Evolutionary conservation across 2,113 vertebrate species (phyloP).

Genomic region (Dromaius novaehollandiae): DNA sequence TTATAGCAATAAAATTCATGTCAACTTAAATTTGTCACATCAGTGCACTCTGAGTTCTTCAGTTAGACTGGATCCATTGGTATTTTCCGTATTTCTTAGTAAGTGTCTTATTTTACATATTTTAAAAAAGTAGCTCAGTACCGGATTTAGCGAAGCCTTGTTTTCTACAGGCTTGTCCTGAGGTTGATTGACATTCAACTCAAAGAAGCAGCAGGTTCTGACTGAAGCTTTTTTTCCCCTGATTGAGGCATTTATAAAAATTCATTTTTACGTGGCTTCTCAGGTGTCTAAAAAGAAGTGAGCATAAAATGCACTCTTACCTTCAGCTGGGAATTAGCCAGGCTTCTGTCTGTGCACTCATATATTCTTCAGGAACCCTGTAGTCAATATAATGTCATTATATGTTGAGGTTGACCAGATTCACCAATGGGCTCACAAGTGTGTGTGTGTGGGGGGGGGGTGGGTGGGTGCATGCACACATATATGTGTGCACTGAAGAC

Average conservation of each 20-base stretch:
- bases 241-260: neutral
- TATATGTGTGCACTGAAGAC: neutral
- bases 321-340: neutral
- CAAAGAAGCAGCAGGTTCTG: neutral
- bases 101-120: neutral
- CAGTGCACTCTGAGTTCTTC: neutral
- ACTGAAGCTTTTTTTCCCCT: neutral
- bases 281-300: neutral
- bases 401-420: neutral
- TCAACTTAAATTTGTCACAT: neutral
- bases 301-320: neutral
- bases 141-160: neutral
- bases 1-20: neutral
- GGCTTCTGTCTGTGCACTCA: neutral
- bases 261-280: neutral
- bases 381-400: neutral
- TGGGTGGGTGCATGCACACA: neutral
- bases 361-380: neutral
- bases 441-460: too few species aligned
- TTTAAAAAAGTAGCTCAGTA: neutral
- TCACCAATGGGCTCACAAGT: neutral
- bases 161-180: neutral
- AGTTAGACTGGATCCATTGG: neutral
- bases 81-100: neutral
- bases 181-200: neutral